A percentile compares a stretch with the other conserved stretches of the same genome.
These are phyloP conservation scores for Philonicus albiceps DNA, from an alignment of 2,888 invertebrate species.

Conservation along the genomic window DNA sequence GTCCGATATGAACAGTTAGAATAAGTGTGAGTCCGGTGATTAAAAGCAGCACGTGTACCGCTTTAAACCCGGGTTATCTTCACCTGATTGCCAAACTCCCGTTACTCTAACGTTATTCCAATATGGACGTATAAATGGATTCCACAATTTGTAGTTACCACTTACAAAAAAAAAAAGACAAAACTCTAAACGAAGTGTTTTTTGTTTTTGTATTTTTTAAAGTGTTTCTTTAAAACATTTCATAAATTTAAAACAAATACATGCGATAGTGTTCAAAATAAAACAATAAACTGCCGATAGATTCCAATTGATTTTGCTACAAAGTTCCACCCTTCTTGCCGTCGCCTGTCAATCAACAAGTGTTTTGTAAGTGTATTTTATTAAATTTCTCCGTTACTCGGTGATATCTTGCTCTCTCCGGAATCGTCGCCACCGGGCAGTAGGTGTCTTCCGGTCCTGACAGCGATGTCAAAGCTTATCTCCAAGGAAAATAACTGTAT, in stretches of 20 bases:
- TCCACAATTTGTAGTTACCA: neutral
- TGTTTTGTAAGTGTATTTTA: conserved; percentile 35
- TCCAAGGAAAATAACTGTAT: conserved; percentile 13
- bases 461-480: neutral
- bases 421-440: neutral
- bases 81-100: neutral
- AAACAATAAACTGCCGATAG: neutral
- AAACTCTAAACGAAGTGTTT: too few relatives aligned
- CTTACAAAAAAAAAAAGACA: neutral
- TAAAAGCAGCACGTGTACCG: neutral
- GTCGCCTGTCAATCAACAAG: conserved; percentile 21
- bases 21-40: neutral
- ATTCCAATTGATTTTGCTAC: neutral
- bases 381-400: neutral
- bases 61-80: neutral
- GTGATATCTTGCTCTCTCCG: neutral
- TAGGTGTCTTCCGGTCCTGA: neutral
- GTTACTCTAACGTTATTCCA: neutral
- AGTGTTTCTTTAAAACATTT: neutral
- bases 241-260: neutral
- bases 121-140: neutral
- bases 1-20: neutral
- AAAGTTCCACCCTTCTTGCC: neutral
- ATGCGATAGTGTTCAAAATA: neutral
- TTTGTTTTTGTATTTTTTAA: too few relatives aligned